Evolutionary conservation across 2,888 invertebrate genomes (phyloP), one percentile per base, ranked within the genome.

Genomic region (Parnassius orleans): DNA sequence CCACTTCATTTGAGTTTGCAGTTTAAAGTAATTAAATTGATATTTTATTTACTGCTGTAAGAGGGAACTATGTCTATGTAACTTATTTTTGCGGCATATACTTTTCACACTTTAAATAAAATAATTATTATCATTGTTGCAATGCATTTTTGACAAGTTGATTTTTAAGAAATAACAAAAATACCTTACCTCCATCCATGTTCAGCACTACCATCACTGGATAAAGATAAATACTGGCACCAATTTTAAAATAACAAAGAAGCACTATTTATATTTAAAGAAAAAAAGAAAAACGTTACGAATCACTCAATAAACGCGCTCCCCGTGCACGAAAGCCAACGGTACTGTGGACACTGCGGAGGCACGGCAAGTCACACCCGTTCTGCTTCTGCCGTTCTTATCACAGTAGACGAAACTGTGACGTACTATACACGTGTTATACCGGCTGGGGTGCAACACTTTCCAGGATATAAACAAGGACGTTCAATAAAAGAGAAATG

Each of bases 311-410:
- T n/a, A 48, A 41, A 54, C 80, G 70, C 71, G 76, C 74, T 71
- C 71, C 72, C 73, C 65, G 71, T 75, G 73, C 69, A 72, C 75
- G 71, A 57, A n/a, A 60, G 60, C 50, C 57, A 69, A 61, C 64
- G 50, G 64, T 57, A 86, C 85, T 86, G 83, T 56, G 68, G 70
- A 65, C 57, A 86, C 85, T 86, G 83, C 57, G 68, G 70, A 65
- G 72, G 72, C 85, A 83, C 81, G 83, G 73, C 66, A 66, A 65
- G 75, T 70, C 72, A 75, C 77, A 76, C 77, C 81, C 80, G 80
- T 51, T 14, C 77, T 74, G 68, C 66, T n/a, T n/a, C 64, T 5
- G 7, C 1, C 33, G 33, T 66, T 67, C 70, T 80, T 81, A 83
- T 79, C 82, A 75, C 58, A 66, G 57, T 59, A 44, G 42, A 63